phyloP scores from a whole-genome alignment of 2,888 invertebrate species.

The Bellardia pandia region DNA sequence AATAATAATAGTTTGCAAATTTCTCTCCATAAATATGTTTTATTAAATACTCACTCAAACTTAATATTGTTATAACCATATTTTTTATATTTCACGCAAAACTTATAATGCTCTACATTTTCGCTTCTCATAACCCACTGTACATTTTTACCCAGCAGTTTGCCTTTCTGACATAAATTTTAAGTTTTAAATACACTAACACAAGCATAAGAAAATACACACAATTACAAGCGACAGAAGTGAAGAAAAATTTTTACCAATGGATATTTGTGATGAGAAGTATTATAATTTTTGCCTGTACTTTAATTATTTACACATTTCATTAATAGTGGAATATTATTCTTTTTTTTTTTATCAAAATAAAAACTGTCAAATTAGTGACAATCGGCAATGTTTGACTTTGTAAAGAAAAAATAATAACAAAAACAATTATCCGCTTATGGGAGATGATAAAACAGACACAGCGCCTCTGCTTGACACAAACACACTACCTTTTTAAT shows the following conservation, averaged over 20 bases:
- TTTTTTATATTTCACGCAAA: background rate
- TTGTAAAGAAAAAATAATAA: slow-evolving; percentile 65
- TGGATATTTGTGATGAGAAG: slow-evolving; percentile 54
- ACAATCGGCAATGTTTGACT: slow-evolving; percentile 73
- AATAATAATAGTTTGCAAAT: too few relatives aligned
- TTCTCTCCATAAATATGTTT: too few relatives aligned
- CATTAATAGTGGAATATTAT: slow-evolving; percentile 17
- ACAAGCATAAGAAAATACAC: slow-evolving; percentile 67
- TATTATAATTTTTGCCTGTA: slow-evolving; percentile 44
- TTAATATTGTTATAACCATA: background rate
- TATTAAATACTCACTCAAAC: too few relatives aligned
- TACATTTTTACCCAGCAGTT: slow-evolving; percentile 73
- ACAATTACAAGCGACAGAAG: slow-evolving; percentile 70
- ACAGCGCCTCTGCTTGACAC: slow-evolving; percentile 71
- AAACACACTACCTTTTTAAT: slow-evolving; percentile 72
- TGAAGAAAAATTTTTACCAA: slow-evolving; percentile 64
- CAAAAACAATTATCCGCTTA: slow-evolving; percentile 72
- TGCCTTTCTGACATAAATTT: slow-evolving; percentile 74
- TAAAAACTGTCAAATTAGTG: slow-evolving; percentile 69
- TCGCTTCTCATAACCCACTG: slow-evolving; percentile 42
- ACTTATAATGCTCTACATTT: slow-evolving; percentile 8
- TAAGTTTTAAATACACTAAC: slow-evolving; percentile 75
- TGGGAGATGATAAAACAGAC: slow-evolving; percentile 70
- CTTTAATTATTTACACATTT: slow-evolving; percentile 64
- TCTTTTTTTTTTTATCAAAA: slow-evolving; percentile 48